Conservation (phyloP, 2,797 vertebrate genomes). For the Sebastolobus alascanus region DNA sequence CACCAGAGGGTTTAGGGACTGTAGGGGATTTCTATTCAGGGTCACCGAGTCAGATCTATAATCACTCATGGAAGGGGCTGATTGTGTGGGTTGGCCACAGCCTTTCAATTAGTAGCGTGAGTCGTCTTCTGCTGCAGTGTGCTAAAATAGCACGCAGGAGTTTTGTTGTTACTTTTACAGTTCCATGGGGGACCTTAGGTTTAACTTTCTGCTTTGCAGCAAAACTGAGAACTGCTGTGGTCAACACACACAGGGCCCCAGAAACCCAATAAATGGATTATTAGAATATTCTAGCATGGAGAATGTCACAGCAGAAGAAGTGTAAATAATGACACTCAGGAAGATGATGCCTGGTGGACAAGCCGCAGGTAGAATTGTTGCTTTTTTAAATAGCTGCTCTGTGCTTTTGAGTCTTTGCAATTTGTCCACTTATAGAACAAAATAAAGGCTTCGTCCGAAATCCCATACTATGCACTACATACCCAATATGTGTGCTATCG, state of each 20-base stretch:
- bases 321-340: conserved; percentile 44
- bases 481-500: no score
- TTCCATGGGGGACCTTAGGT: conserved; percentile 33
- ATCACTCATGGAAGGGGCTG: conserved; percentile 52
- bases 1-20: conserved; percentile 37
- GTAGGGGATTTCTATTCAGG: conserved; percentile 44
- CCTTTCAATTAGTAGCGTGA: conserved; percentile 54
- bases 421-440: neutral
- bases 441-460: neutral
- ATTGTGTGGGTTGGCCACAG: conserved; percentile 29
- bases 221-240: conserved; percentile 65
- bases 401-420: conserved; percentile 1
- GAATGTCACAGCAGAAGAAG: conserved; percentile 32
- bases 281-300: conserved; percentile 57
- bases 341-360: conserved; percentile 43
- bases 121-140: conserved; percentile 47
- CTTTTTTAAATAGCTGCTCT: neutral
- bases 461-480: no score
- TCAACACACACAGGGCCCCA: conserved; percentile 50
- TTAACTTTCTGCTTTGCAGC: conserved; percentile 62
- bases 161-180: conserved; percentile 46
- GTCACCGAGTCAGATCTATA: conserved; percentile 59
- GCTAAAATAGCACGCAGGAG: conserved; percentile 41
- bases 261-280: conserved; percentile 54
- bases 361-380: conserved; percentile 37